Evolutionary conservation across 2,888 invertebrate species (phyloP).

Genomic region (Myathropa florea): DNA sequence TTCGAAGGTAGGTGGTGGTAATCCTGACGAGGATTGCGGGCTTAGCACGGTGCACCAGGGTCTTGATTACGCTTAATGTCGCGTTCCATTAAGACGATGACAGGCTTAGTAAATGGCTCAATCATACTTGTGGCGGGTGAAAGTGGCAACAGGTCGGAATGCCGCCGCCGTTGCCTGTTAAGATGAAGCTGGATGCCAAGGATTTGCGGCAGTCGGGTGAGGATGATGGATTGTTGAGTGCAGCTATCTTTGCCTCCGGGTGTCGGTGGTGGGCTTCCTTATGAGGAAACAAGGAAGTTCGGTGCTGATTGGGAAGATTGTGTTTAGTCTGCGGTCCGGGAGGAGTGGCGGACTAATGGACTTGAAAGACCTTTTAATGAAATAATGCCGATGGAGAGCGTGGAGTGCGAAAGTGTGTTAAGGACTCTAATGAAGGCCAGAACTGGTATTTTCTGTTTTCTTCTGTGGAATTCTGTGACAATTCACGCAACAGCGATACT

Average conservation of each 20-base stretch:
- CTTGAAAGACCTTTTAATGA: neutral
- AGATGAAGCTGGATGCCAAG: neutral
- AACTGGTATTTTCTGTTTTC: neutral
- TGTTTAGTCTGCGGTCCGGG: neutral
- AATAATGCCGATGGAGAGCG: neutral
- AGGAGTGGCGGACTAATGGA: neutral
- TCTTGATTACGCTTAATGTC: constrained; percentile 69
- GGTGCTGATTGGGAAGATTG: neutral
- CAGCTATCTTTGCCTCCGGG: constrained; percentile 10
- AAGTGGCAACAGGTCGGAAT: constrained; percentile 32
- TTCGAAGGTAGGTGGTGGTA: constrained; percentile 1
- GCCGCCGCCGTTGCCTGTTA: neutral
- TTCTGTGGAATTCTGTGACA: no score
- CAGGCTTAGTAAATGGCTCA: constrained; percentile 66
- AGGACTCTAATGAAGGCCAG: neutral
- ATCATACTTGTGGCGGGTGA: constrained; percentile 58
- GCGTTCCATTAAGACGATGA: constrained; percentile 63
- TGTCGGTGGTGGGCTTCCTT: neutral
- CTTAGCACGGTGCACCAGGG: constrained; percentile 43
- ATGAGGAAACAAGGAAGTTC: neutral
- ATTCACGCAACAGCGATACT: no score
- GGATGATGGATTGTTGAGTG: constrained; percentile 31
- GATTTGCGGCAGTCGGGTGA: constrained; percentile 2
- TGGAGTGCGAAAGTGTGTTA: neutral
- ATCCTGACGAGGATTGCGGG: constrained; percentile 54